Base-by-base conservation (phyloP, 2,113 vertebrate genomes). In the Alouatta palliata region DNA sequence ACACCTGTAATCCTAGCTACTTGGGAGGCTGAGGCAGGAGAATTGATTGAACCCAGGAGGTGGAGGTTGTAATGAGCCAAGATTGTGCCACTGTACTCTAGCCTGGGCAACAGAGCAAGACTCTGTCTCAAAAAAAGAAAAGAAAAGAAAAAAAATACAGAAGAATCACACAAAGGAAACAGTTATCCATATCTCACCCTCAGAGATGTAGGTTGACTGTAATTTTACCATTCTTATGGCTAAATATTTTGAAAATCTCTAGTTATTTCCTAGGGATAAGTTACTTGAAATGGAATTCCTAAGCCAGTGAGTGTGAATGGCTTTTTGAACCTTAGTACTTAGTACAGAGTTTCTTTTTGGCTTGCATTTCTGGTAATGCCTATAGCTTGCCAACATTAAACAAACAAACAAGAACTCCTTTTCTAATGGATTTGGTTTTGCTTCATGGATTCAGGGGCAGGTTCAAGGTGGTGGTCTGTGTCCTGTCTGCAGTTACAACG, bases 401-500 rank as follows among this genome's bases (percentile, higher is more conserved):
- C 66, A n/a, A 23, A 27, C 40, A 40, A 30, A 43, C 37, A n/a
- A 32, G 43, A 64, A 64, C 20, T 64, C 37, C 58, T 87, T 90
- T 45, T 87, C 64, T 91, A 79, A 97, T 45, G 49, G 56, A 37
- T 88, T 91, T 82, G 82, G 9, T 97, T 97, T 97, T 96, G 21
- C 91, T 23, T 45, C 96, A 16, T 40, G 7, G 54, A 5, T 90
- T 76, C 94, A 99, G 99, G 98, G 99, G 99, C 19, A 98, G 99
- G 97, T 99, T 99, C 98, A 99, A 99, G 99, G 98, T 99, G 91
- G 99, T 99, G 19, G 99, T 99, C 8, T 99, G 99, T 54, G 98
- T 99, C 90, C 98, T 99, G 82, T 99, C 99, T 56, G 99, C 99
- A 40, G 98, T 99, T 95, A 99, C 99, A 54, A 99, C 99, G 0